Conservation (phyloP, 2,113 vertebrate genomes). For the Noctilio leporinus region DNA sequence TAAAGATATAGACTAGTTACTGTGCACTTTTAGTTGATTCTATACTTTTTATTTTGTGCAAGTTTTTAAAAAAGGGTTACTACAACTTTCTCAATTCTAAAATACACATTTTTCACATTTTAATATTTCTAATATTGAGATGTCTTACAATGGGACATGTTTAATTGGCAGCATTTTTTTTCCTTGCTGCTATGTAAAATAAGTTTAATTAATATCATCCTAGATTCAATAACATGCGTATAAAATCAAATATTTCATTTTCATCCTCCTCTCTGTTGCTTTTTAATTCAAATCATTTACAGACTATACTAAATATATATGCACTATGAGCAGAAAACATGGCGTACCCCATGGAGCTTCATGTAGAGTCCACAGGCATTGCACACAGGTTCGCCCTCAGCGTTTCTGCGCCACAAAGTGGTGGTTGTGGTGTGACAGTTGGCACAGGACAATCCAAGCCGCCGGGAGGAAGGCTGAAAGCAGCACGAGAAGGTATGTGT, state of each 20-base stretch:
- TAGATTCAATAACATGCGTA: neutral
- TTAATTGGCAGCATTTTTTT: neutral
- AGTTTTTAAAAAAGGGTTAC: neutral
- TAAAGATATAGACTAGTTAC: neutral
- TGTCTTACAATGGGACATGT: neutral
- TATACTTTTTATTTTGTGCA: neutral
- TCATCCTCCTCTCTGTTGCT: neutral
- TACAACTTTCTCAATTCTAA: neutral
- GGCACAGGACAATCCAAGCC: slow-evolving; percentile 95
- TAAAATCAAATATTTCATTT: neutral
- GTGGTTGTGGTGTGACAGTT: slow-evolving; percentile 98
- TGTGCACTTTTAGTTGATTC: neutral
- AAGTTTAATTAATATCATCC: neutral
- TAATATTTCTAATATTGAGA: neutral
- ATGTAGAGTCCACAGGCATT: slow-evolving; percentile 99
- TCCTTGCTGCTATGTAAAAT: neutral
- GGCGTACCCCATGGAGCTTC: slow-evolving; percentile 93
- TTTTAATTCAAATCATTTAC: neutral
- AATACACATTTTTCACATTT: neutral
- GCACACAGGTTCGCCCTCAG: slow-evolving; percentile 97
- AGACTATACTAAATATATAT: neutral
- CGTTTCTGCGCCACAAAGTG: slow-evolving; percentile 97
- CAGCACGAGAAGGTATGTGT: slow-evolving; percentile 20
- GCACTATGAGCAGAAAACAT: neutral
- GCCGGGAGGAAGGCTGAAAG: slow-evolving; percentile 91